Percentiles rank a stretch among this genome's conserved stretches.
Evolutionary conservation across 2,797 vertebrate species (phyloP).

Genomic region (Delichon dasypus): DNA sequence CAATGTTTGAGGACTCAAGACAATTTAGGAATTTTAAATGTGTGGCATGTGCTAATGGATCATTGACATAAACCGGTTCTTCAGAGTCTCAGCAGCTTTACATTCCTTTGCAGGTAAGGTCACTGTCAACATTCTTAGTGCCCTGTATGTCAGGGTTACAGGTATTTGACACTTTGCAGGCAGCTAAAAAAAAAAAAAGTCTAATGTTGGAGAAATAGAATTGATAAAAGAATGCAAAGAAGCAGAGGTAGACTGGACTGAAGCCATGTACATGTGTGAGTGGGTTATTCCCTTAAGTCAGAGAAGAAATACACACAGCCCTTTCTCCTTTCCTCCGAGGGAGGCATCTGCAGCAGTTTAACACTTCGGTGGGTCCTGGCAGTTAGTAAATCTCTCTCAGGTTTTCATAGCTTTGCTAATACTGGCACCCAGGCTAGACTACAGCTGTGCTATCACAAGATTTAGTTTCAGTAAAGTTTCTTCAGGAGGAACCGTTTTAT

Average conservation of each 20-base stretch:
- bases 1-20: neutral
- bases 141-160: neutral
- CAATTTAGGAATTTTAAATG: conserved; percentile 26
- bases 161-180: neutral
- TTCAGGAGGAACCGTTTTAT: conserved; percentile 43
- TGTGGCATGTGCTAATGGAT: conserved; percentile 36
- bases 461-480: conserved; percentile 43
- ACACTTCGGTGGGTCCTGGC: neutral
- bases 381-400: conserved; percentile 48
- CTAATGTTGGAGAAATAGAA: neutral
- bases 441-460: conserved; percentile 38
- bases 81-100: neutral
- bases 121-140: conserved; percentile 25
- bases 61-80: conserved; percentile 37
- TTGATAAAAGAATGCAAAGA: neutral
- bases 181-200: neutral
- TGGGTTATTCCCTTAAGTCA: neutral
- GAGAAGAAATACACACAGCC: neutral
- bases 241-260: neutral
- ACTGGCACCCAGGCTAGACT: conserved; percentile 26
- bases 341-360: conserved; percentile 18
- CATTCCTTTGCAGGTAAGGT: conserved; percentile 54
- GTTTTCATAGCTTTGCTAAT: conserved; percentile 18
- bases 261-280: neutral
- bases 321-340: neutral